Percentiles rank a stretch among this genome's conserved stretches.
phyloP scores from a whole-genome alignment of 2,888 invertebrate genomes.

The Odontocerum albicorne region DNA sequence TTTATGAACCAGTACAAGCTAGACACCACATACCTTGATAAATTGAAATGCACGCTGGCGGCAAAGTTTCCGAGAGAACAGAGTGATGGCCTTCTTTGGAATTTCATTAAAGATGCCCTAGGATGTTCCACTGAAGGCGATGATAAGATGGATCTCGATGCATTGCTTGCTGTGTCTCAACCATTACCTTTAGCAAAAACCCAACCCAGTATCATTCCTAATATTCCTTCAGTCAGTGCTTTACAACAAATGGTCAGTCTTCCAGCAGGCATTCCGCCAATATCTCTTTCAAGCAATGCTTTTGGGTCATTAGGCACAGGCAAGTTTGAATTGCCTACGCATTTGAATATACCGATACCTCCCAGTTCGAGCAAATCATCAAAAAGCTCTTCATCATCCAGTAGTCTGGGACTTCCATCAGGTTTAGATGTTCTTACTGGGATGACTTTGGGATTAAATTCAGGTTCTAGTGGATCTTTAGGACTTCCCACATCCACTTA shows the following conservation, averaged over 20 bases:
- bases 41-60: slow-evolving; percentile 77
- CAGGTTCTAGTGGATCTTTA: slow-evolving; percentile 48
- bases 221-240: slow-evolving; percentile 55
- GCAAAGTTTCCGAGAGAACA: slow-evolving; percentile 83
- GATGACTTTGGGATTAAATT: slow-evolving; percentile 54
- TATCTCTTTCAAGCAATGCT: slow-evolving; percentile 47
- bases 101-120: slow-evolving; percentile 73
- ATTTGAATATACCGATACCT: slow-evolving; percentile 60
- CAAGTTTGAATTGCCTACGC: slow-evolving; percentile 58
- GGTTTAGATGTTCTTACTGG: slow-evolving; percentile 57
- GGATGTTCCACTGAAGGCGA: slow-evolving; percentile 69
- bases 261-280: slow-evolving; percentile 55
- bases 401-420: slow-evolving; percentile 41
- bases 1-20: slow-evolving; percentile 66
- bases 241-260: slow-evolving; percentile 57
- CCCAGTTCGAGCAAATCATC: slow-evolving; percentile 62
- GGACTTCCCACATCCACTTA: slow-evolving; percentile 50
- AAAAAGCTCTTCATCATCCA: slow-evolving; percentile 50
- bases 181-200: slow-evolving; percentile 53
- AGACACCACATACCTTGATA: slow-evolving; percentile 79
- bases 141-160: slow-evolving; percentile 65
- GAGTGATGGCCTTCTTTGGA: slow-evolving; percentile 77
- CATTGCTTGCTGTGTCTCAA: slow-evolving; percentile 61
- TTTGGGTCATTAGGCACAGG: slow-evolving; percentile 57
- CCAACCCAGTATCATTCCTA: slow-evolving; percentile 48